Percentiles rank a stretch among this genome's conserved stretches.
phyloP scores from a whole-genome alignment of 2,797 vertebrate species.

The Knipowitschia caucasica region DNA sequence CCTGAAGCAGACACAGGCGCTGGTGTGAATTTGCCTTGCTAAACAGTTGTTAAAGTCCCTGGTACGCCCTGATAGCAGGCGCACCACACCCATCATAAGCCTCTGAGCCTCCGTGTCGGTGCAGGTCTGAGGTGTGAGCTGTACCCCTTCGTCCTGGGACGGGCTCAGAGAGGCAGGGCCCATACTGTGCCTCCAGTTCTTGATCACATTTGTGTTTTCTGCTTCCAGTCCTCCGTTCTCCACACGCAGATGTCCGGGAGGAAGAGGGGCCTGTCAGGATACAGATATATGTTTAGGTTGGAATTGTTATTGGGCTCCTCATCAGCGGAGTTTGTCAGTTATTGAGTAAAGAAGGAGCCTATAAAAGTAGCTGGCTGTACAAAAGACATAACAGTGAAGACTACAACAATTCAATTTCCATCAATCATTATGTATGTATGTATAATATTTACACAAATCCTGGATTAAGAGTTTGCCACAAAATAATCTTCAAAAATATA shows the following conservation, averaged over 20 bases:
- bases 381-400: too few species aligned
- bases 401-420: too few species aligned
- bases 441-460: too few species aligned
- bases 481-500: too few species aligned
- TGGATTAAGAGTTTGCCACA: too few species aligned
- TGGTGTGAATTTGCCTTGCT: constrained; percentile 46
- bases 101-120: neutral
- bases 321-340: too few species aligned
- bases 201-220: constrained; percentile 50
- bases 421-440: too few species aligned
- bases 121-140: constrained; percentile 9
- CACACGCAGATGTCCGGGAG: constrained; percentile 34
- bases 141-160: constrained; percentile 69
- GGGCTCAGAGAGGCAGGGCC: constrained; percentile 50
- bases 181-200: constrained; percentile 75
- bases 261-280: constrained; percentile 47
- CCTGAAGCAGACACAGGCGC: constrained; percentile 3
- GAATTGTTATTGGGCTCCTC: too few species aligned
- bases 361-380: too few species aligned
- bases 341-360: too few species aligned
- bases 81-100: constrained; percentile 34
- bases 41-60: constrained; percentile 49
- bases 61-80: constrained; percentile 31
- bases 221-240: constrained; percentile 67
- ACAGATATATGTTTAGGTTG: neutral